These are phyloP conservation scores for Alectoris magna DNA, from an alignment of 2,797 vertebrate genomes.

Conservation along the genomic window DNA sequence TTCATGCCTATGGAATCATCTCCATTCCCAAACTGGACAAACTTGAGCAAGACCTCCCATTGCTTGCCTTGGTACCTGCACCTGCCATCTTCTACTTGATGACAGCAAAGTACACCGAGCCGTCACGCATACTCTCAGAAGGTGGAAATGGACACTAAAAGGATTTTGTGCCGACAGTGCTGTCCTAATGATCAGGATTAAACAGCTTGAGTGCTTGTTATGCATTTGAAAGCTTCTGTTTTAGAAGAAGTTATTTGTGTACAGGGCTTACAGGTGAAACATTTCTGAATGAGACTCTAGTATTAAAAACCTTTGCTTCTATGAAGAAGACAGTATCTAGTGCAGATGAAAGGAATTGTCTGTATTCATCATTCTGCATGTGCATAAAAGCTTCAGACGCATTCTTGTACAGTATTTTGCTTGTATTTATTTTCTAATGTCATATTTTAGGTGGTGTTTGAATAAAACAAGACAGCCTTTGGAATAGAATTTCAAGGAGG, in stretches of 20 bases:
- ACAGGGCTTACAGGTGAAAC: background rate
- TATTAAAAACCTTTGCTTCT: background rate
- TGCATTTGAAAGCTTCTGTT: background rate
- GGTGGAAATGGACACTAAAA: constrained; percentile 90
- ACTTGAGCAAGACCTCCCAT: constrained; percentile 91
- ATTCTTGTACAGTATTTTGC: background rate
- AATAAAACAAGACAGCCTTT: background rate
- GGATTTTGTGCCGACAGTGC: background rate
- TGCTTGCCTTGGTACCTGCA: constrained; percentile 92
- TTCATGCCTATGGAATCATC: constrained; percentile 97
- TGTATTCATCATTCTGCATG: constrained; percentile 14
- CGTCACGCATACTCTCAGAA: constrained; percentile 92
- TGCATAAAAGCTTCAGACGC: background rate
- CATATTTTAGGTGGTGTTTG: background rate
- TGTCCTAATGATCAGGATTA: background rate
- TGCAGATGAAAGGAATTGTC: background rate
- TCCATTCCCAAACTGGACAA: constrained; percentile 96
- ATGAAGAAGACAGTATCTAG: background rate
- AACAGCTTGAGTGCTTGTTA: background rate
- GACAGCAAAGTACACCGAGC: constrained; percentile 95
- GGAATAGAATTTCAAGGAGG: background rate
- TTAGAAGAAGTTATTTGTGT: background rate
- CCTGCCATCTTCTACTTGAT: constrained; percentile 95
- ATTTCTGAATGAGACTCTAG: background rate
- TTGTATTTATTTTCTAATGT: background rate